Conservation (phyloP, 2,113 vertebrate genomes). For the Tachysurus vachellii region DNA sequence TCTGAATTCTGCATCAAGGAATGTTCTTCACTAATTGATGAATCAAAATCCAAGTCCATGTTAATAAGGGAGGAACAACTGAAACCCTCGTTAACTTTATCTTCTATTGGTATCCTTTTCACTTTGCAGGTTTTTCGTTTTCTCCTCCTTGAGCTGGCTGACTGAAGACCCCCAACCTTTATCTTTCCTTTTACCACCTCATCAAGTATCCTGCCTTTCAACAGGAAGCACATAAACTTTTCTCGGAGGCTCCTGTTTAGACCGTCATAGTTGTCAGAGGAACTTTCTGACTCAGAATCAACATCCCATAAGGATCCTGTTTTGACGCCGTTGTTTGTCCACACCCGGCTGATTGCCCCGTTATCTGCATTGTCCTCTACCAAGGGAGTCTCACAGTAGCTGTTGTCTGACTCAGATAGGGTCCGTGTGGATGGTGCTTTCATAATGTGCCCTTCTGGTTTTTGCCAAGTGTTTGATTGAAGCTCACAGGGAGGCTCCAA, state of each 20-base stretch:
- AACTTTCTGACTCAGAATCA: conserved; percentile 73
- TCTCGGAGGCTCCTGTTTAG: conserved; percentile 82
- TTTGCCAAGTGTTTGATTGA: conserved; percentile 84
- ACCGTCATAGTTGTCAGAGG: conserved; percentile 81
- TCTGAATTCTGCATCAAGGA: conserved; percentile 73
- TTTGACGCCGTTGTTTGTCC: conserved; percentile 75
- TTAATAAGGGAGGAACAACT: conserved; percentile 73
- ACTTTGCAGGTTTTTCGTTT: conserved; percentile 83
- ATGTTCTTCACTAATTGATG: conserved; percentile 55
- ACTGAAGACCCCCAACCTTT: conserved; percentile 58
- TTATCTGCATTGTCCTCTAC: conserved; percentile 77
- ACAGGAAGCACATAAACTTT: conserved; percentile 83
- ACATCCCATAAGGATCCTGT: conserved; percentile 73
- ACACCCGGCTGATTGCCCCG: conserved; percentile 83
- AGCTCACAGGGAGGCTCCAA: conserved; percentile 83
- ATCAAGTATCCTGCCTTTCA: conserved; percentile 73
- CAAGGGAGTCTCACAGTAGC: conserved; percentile 79
- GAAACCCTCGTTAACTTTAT: conserved; percentile 79
- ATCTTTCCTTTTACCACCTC: conserved; percentile 75
- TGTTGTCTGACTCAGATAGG: conserved; percentile 80
- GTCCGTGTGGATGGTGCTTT: conserved; percentile 86
- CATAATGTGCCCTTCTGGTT: conserved; percentile 83
- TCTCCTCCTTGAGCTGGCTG: conserved; percentile 72
- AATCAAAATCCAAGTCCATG: conserved; percentile 68
- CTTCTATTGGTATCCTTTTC: conserved; percentile 77